Evolutionary conservation across 2,888 invertebrate genomes (phyloP).

Genomic region (Geophilus truncorum): DNA sequence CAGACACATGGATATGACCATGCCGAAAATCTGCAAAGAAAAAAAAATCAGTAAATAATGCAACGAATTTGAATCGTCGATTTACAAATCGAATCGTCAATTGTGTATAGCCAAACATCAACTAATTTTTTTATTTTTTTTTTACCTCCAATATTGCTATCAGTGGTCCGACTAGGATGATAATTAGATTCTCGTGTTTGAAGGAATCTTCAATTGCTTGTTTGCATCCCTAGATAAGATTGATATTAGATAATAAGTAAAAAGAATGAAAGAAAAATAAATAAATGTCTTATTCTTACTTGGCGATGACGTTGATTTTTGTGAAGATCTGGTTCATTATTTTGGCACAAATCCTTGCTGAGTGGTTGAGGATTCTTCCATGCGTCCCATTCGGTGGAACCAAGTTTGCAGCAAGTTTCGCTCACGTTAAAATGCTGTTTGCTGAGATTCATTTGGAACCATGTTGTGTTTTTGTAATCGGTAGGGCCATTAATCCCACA

Average conservation of each 20-base stretch:
- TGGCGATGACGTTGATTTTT: conserved; percentile 47
- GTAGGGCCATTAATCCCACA: conserved; percentile 50
- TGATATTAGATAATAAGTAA: not conserved
- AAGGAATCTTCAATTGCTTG: conserved; percentile 51
- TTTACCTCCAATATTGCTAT: conserved; percentile 48
- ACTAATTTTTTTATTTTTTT: not conserved
- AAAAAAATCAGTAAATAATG: conserved; percentile 30
- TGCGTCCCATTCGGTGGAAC: conserved; percentile 39
- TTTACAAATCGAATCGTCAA: too few species aligned
- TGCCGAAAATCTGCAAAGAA: conserved; percentile 45
- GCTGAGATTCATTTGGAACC: not conserved
- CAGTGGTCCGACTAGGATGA: conserved; percentile 51
- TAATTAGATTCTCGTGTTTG: conserved; percentile 49
- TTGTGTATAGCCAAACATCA: too few species aligned
- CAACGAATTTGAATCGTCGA: too few species aligned
- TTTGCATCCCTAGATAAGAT: conserved; percentile 54
- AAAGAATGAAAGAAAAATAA: not conserved
- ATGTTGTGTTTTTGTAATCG: conserved; percentile 49
- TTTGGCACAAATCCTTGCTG: conserved; percentile 43
- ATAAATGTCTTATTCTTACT: conserved; percentile 40
- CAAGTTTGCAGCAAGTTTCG: conserved; percentile 43
- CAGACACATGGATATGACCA: conserved; percentile 45
- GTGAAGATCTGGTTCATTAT: conserved; percentile 48
- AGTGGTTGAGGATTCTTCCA: conserved; percentile 43
- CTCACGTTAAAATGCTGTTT: not conserved